Evolutionary conservation across 2,888 invertebrate species (phyloP).

Genomic region (Pachydiplax longipennis): DNA sequence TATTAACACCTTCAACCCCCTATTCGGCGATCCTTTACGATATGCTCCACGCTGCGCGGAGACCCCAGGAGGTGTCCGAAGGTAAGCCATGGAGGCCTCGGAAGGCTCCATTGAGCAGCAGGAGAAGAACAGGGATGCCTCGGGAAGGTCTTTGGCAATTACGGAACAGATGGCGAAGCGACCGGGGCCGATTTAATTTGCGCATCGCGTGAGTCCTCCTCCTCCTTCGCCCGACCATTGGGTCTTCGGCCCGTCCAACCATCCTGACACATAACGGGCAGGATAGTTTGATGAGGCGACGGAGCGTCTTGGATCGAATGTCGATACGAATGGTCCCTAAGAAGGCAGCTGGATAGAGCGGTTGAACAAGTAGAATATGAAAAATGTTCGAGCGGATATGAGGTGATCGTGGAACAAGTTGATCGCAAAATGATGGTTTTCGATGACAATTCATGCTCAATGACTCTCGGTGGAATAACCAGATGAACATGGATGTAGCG

Average conservation of each 20-base stretch:
- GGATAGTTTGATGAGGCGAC: not conserved
- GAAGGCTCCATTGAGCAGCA: not conserved
- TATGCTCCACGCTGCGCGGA: not conserved
- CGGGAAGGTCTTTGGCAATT: not conserved
- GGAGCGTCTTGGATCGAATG: not conserved
- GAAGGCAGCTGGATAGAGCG: not conserved
- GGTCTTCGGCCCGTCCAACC: not conserved
- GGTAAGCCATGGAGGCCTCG: not conserved
- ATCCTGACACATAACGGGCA: not conserved
- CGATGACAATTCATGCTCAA: no score
- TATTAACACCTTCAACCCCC: not conserved
- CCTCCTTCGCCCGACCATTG: not conserved
- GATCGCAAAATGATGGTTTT: not conserved
- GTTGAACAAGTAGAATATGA: not conserved
- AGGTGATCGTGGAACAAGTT: not conserved
- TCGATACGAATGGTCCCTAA: not conserved
- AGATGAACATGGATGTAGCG: no score
- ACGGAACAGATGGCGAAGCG: constrained; percentile 22
- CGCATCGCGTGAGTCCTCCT: constrained; percentile 14
- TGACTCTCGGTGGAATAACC: no score
- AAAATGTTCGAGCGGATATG: not conserved
- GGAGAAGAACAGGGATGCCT: not conserved
- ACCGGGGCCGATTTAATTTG: constrained; percentile 6
- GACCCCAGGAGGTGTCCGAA: not conserved
- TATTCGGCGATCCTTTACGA: not conserved